Conservation (phyloP, 2,113 vertebrate genomes). For the Osmerus mordax region DNA sequence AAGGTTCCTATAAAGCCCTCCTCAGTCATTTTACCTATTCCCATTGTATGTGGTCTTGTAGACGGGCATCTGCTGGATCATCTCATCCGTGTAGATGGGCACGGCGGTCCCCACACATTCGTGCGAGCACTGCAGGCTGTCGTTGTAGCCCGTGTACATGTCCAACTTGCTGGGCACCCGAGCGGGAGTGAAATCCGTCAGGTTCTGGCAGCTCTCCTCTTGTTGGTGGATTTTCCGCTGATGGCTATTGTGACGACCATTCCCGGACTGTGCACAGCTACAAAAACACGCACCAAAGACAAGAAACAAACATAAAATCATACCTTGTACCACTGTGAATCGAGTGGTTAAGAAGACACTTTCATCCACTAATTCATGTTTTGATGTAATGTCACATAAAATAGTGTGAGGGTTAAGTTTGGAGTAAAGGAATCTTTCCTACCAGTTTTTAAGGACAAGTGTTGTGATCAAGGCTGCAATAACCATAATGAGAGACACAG, state of each 20-base stretch:
- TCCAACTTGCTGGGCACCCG: conserved; percentile 93
- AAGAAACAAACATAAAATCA: conserved; percentile 79
- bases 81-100: conserved; percentile 88
- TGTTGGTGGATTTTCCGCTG: conserved; percentile 96
- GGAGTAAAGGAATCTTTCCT: conserved; percentile 75
- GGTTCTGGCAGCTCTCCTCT: conserved; percentile 97
- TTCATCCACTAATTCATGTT: background rate
- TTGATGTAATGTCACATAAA: background rate
- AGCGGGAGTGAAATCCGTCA: conserved; percentile 92
- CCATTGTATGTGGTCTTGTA: conserved; percentile 94
- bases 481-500: conserved; percentile 99
- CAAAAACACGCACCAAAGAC: conserved; percentile 79
- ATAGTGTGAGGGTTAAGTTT: background rate
- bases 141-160: conserved; percentile 98
- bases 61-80: conserved; percentile 84
- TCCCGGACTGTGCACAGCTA: conserved; percentile 93
- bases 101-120: conserved; percentile 89
- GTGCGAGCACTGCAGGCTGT: conserved; percentile 94
- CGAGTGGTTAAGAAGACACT: background rate
- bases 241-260: conserved; percentile 88
- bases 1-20: no score
- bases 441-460: conserved; percentile 99
- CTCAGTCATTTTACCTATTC: conserved; percentile 79
- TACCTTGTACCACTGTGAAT: conserved; percentile 65
- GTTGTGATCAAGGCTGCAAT: conserved; percentile 98